A percentile compares a stretch with the other conserved stretches of the same genome.
These are phyloP conservation scores for Chaetodon auriga DNA, from an alignment of 2,113 vertebrate genomes.

Conservation along the genomic window DNA sequence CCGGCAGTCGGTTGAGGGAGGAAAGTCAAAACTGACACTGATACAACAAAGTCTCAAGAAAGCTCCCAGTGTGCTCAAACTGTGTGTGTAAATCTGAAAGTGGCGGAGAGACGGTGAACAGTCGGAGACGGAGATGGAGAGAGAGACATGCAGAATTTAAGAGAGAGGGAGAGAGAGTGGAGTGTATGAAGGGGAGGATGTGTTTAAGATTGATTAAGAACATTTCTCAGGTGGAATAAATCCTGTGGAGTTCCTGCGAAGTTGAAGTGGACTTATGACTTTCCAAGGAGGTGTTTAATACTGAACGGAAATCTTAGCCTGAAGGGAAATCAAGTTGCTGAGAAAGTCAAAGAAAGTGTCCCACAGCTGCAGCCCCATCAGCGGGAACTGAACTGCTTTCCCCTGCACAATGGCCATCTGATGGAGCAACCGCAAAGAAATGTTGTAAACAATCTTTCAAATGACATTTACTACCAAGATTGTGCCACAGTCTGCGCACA, in stretches of 20 bases:
- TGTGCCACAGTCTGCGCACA: conserved; percentile 66
- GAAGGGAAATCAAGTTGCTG: conserved; percentile 30
- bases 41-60: conserved; percentile 80
- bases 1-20: conserved; percentile 56
- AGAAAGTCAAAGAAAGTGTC: conserved; percentile 28
- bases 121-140: not conserved
- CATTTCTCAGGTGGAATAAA: conserved; percentile 63
- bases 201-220: conserved; percentile 41
- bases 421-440: conserved; percentile 42
- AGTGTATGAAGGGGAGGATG: conserved; percentile 38
- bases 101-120: conserved; percentile 6
- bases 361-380: conserved; percentile 36
- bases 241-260: conserved; percentile 47
- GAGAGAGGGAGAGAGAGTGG: not conserved
- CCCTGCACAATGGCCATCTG: conserved; percentile 29
- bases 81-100: conserved; percentile 46
- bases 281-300: conserved; percentile 58
- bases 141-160: not conserved
- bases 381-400: conserved; percentile 1
- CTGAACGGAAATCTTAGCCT: conserved; percentile 45
- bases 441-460: conserved; percentile 45
- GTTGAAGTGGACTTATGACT: conserved; percentile 23
- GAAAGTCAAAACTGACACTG: conserved; percentile 72
- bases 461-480: conserved; percentile 56
- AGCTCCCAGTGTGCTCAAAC: conserved; percentile 72